Evolutionary conservation across 1,140 invertebrate genomes (phyloP).

Genomic region (Calycopis cecrops): DNA sequence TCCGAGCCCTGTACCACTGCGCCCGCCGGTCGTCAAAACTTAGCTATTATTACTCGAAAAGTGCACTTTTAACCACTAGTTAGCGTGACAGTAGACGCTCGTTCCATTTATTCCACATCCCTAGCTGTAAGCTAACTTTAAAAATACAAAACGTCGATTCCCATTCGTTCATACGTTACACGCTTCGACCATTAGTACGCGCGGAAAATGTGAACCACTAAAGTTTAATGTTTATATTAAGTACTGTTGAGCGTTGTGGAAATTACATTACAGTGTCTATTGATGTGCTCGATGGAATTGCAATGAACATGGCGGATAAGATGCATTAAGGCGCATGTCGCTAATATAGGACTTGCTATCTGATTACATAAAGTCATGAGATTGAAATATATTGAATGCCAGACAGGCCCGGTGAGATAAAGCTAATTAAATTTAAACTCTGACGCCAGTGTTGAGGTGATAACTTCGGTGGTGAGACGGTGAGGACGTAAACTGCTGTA

Average conservation of each 20-base stretch:
- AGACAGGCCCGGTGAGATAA: too few relatives aligned
- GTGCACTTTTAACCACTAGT: too few relatives aligned
- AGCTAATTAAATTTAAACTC: too few relatives aligned
- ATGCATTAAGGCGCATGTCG: conserved; percentile 15
- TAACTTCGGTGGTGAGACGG: too few relatives aligned
- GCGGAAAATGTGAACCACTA: conserved; percentile 43
- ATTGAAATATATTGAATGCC: background rate
- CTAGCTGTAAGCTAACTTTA: too few relatives aligned
- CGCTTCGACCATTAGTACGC: conserved; percentile 61
- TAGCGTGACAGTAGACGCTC: too few relatives aligned
- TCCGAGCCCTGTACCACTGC: too few relatives aligned
- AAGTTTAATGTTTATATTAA: conserved; percentile 69
- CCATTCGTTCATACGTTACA: conserved; percentile 47
- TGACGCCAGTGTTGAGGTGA: too few relatives aligned
- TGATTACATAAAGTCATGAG: background rate
- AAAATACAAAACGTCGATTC: conserved; percentile 18
- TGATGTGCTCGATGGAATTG: conserved; percentile 13
- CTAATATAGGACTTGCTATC: conserved; percentile 16
- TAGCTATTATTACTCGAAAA: too few relatives aligned
- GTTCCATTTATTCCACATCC: too few relatives aligned
- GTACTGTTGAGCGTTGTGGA: conserved; percentile 33
- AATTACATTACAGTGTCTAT: conserved; percentile 32
- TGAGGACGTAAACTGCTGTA: too few relatives aligned
- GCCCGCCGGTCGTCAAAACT: too few relatives aligned
- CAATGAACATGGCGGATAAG: conserved; percentile 15